A percentile compares a stretch with the other conserved stretches of the same genome.
These are phyloP conservation scores for Agrotis segetum DNA, from an alignment of 2,888 invertebrate species.

Conservation along the genomic window DNA sequence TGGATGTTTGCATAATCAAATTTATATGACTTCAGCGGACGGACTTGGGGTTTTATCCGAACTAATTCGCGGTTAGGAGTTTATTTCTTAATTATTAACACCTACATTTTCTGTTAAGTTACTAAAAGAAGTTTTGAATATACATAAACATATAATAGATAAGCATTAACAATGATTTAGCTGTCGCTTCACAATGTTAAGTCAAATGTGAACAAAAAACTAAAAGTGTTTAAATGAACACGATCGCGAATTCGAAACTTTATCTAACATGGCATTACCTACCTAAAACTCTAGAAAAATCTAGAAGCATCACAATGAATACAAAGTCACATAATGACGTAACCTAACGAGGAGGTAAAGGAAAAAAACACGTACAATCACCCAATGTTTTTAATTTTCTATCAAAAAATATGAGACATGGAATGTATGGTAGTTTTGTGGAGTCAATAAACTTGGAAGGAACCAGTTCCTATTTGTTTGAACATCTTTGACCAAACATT, in stretches of 20 bases:
- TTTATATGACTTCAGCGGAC: conserved; percentile 18
- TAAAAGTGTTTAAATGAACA: background rate
- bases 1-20: conserved; percentile 45
- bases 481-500: conserved; percentile 81
- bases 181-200: background rate
- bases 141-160: background rate
- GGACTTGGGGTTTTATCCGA: conserved; percentile 5
- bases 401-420: conserved; percentile 70
- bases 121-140: background rate
- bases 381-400: conserved; percentile 70
- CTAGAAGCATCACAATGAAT: conserved; percentile 41
- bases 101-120: background rate
- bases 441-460: conserved; percentile 87
- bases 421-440: conserved; percentile 81
- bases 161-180: background rate
- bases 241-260: conserved; percentile 1
- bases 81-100: conserved; percentile 9
- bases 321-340: conserved; percentile 39
- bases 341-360: conserved; percentile 34
- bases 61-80: background rate
- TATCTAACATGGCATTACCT: conserved; percentile 13
- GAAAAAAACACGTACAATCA: conserved; percentile 52
- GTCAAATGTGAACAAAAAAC: background rate
- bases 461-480: conserved; percentile 88
- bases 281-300: conserved; percentile 33